Evolutionary conservation across 2,888 invertebrate species (phyloP), one percentile per base, ranked within the genome.

Genomic region (Lagria hirta): DNA sequence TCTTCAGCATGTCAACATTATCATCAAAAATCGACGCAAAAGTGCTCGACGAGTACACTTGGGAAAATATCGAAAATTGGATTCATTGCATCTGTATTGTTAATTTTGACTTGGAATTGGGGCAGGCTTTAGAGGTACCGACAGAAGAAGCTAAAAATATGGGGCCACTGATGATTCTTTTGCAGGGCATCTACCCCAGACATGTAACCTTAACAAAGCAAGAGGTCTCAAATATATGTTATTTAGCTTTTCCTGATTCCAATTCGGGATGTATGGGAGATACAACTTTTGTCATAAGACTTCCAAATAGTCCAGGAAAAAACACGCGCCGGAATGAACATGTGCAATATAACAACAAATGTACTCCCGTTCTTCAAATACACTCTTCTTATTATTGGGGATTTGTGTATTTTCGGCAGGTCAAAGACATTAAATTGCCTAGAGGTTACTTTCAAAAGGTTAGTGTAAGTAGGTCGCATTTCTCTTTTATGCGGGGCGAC

Each of bases 201-300:
- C 85, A 86, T 66, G 81, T 88, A 13, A 79, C 78, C 52, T 73
- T 92, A 52, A 81, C 84, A 1, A 92, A 92, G 65, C 86, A 88
- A 72, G 92, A 94, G 73, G 86, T 89, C 64, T 86, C 86, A 52
- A 94, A 91, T 74, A 89, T 99, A 57, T 98, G 98, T 73, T 99
- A 99, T 71, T 78, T 98, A 69, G 95, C 98, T 22, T 99, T 99
- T 72, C 99, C 99, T 2, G 99, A 99, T 72, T 98, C 98, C 1
- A 99, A 99, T 75, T 97, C 97, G 2, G 95, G 96, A 37, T 95
- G 96, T 69, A 96, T 97, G 92, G 96, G 97, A 32, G 97, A 99
- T 70, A 98, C 97, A 29, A 91, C 89, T 70, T 99, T 96, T 72
- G 94, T 96, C 66, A 91, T 99, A 64, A 80, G 96, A 49, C 80